Evolutionary conservation across 1,140 invertebrate genomes (phyloP).

Genomic region (Drosophila sp.): DNA sequence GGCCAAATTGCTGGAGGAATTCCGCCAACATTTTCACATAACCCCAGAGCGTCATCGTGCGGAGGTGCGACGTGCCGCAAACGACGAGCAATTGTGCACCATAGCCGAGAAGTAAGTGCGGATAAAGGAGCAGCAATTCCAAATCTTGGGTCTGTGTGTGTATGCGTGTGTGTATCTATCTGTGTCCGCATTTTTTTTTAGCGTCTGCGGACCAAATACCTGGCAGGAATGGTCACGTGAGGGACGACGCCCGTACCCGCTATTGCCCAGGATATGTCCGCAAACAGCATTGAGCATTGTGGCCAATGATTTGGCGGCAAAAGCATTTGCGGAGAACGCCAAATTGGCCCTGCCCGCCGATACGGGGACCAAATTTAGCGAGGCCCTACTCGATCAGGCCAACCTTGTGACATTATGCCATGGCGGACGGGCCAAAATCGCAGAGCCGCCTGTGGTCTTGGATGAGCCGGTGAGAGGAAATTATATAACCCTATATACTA

Average conservation of each 20-base stretch:
- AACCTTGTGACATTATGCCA: conserved; percentile 47
- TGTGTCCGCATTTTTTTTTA: conserved; percentile 82
- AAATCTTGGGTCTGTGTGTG: conserved; percentile 26
- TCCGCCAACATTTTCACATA: conserved; percentile 92
- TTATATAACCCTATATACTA: conserved; percentile 59
- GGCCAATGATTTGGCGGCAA: conserved; percentile 88
- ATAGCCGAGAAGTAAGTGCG: conserved; percentile 92
- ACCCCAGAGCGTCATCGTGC: conserved; percentile 94
- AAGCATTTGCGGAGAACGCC: conserved; percentile 84
- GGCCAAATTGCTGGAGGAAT: conserved; percentile 91
- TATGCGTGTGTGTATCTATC: conserved; percentile 42
- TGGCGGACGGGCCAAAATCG: conserved; percentile 28
- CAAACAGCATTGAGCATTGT: conserved; percentile 93
- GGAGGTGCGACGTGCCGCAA: conserved; percentile 94
- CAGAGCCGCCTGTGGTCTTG: conserved; percentile 60
- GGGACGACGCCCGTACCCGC: conserved; percentile 90
- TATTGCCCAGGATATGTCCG: conserved; percentile 91
- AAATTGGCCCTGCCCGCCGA: conserved; percentile 82
- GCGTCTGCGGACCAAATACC: conserved; percentile 91
- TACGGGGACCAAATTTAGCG: conserved; percentile 57
- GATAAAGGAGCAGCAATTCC: conserved; percentile 24
- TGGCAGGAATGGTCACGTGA: conserved; percentile 93
- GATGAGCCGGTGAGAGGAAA: conserved; percentile 75
- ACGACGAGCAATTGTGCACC: conserved; percentile 93
- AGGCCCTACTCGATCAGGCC: conserved; percentile 57